phyloP scores from a whole-genome alignment of 2,888 invertebrate species.

The Himalopsyche japonica region DNA sequence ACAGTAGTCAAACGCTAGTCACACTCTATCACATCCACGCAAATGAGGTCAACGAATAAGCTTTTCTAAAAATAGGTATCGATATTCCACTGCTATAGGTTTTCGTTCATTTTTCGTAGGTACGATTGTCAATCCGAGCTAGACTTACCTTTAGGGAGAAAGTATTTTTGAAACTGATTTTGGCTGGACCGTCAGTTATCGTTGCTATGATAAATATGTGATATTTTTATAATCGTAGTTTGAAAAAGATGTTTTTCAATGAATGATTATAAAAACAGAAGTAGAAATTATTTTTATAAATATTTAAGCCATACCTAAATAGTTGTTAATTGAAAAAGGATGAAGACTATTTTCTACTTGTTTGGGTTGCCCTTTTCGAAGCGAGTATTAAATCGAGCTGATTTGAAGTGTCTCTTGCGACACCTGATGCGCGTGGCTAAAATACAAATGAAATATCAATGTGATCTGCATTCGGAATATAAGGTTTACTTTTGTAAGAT shows the following conservation, averaged over 20 bases:
- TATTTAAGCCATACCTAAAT: constrained; percentile 34
- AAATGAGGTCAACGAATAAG: constrained; percentile 25
- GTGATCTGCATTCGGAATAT: constrained; percentile 11
- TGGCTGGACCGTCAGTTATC: constrained; percentile 41
- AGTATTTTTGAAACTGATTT: constrained; percentile 40
- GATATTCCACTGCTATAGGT: constrained; percentile 38
- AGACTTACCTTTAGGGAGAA: constrained; percentile 33
- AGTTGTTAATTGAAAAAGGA: constrained; percentile 32
- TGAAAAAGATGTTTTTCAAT: constrained; percentile 36
- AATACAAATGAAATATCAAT: background rate
- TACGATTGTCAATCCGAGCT: constrained; percentile 29
- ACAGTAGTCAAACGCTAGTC: constrained; percentile 22
- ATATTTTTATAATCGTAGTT: constrained; percentile 41
- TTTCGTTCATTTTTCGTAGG: constrained; percentile 18
- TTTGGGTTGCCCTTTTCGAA: background rate
- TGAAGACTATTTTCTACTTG: constrained; percentile 13
- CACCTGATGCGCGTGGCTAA: background rate
- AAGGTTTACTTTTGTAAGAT: constrained; percentile 32
- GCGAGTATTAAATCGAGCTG: background rate
- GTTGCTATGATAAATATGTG: constrained; percentile 40
- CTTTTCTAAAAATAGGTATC: constrained; percentile 19
- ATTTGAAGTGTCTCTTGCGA: background rate
- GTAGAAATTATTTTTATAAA: constrained; percentile 41
- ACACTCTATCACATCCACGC: constrained; percentile 9
- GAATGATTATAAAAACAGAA: constrained; percentile 34